These are phyloP conservation scores for Cactoblastis cactorum DNA, from an alignment of 2,888 invertebrate species.

Conservation along the genomic window DNA sequence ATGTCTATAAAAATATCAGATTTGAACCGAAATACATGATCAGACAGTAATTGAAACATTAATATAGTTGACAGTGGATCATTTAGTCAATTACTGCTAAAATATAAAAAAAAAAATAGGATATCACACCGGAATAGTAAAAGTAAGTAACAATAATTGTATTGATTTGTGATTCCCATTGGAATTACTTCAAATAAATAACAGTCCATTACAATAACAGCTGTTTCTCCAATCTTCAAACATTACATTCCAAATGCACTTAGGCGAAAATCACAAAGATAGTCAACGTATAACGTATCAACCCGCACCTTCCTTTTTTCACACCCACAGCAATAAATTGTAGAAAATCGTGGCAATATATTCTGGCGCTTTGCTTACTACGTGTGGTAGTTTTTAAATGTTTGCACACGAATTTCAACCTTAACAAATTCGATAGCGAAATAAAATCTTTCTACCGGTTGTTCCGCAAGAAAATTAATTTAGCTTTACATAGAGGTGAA, in stretches of 20 bases:
- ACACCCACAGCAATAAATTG: slow-evolving; percentile 31
- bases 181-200: neutral
- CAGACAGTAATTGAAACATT: no score
- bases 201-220: neutral
- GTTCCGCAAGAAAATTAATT: slow-evolving; percentile 15
- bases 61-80: no score
- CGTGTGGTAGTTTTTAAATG: slow-evolving; percentile 28
- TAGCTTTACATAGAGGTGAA: slow-evolving; percentile 4
- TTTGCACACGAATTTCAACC: slow-evolving; percentile 26
- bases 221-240: slow-evolving; percentile 6
- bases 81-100: no score
- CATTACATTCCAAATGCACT: slow-evolving; percentile 21
- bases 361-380: slow-evolving; percentile 29
- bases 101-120: no score
- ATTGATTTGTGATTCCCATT: no score
- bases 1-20: no score
- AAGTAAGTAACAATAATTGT: no score
- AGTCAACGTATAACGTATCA: slow-evolving; percentile 26
- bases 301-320: slow-evolving; percentile 30
- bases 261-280: slow-evolving; percentile 26
- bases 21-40: no score
- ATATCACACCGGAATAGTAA: neutral
- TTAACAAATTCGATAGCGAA: slow-evolving; percentile 16
- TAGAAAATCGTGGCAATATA: slow-evolving; percentile 32
- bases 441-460: slow-evolving; percentile 16